Percentiles rank a stretch among this genome's conserved stretches.
phyloP scores from a whole-genome alignment of 1,140 invertebrate species.

The Nasonia giraulti region DNA sequence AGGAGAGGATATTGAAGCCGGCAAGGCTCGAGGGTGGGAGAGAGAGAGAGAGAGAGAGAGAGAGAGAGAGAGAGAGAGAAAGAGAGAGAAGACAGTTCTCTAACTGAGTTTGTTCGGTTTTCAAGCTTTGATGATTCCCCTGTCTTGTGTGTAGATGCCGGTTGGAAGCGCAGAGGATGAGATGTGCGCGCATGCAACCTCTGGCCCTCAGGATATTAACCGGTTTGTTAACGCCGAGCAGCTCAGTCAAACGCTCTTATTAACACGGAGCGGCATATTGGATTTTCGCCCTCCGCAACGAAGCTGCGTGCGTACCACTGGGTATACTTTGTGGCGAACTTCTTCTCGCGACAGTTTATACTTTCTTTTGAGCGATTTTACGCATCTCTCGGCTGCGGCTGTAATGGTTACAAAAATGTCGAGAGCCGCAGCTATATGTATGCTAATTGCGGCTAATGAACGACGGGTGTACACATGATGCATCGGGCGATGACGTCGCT shows the following conservation, averaged over 20 bases:
- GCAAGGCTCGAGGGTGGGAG: background rate
- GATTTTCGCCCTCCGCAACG: background rate
- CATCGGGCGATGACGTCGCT: slow-evolving; percentile 37
- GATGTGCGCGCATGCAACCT: slow-evolving; percentile 39
- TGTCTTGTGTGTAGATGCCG: slow-evolving; percentile 52
- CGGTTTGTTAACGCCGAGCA: slow-evolving; percentile 63
- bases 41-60: background rate
- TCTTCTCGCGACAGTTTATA: no score
- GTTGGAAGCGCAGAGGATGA: slow-evolving; percentile 57
- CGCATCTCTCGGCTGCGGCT: no score
- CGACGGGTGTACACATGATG: slow-evolving; percentile 37
- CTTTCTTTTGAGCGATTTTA: no score
- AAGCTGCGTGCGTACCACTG: no score
- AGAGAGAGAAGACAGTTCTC: slow-evolving; percentile 48
- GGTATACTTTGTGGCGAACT: no score
- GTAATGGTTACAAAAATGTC: no score
- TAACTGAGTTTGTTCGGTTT: slow-evolving; percentile 72
- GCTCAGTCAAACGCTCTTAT: slow-evolving; percentile 62
- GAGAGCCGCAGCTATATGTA: background rate
- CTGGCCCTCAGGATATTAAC: slow-evolving; percentile 66
- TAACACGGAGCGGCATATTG: slow-evolving; percentile 53
- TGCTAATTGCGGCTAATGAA: slow-evolving; percentile 47
- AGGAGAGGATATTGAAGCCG: slow-evolving; percentile 29
- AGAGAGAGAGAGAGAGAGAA: background rate
- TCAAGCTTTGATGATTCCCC: slow-evolving; percentile 68